These are phyloP conservation scores for Gopherus evgoodei DNA, from an alignment of 2,113 vertebrate genomes.

Conservation along the genomic window DNA sequence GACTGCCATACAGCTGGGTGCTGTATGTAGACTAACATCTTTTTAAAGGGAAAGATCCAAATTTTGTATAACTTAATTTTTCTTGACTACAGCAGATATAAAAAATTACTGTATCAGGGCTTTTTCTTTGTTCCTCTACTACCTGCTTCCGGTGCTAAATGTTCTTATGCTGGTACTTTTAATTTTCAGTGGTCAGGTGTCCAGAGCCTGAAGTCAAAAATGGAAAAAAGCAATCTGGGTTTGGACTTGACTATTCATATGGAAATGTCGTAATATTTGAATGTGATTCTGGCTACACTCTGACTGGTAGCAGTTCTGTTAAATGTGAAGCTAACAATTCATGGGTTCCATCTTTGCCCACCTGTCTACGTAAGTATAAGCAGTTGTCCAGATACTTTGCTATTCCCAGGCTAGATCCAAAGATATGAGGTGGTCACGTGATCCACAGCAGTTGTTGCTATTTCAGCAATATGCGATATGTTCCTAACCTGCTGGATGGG, in stretches of 20 bases:
- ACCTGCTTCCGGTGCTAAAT: background rate
- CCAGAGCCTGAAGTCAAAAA: slow-evolving; percentile 21
- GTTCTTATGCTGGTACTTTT: background rate
- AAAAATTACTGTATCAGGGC: background rate
- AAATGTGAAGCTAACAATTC: slow-evolving; percentile 35
- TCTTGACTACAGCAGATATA: no score
- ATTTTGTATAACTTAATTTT: no score
- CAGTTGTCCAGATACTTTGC: background rate
- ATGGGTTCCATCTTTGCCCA: slow-evolving; percentile 64
- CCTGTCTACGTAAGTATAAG: slow-evolving; percentile 65
- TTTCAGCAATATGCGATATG: no score
- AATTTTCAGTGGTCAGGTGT: slow-evolving; percentile 60
- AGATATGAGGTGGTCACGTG: no score
- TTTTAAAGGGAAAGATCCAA: no score
- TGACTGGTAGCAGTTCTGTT: background rate
- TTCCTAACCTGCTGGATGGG: no score
- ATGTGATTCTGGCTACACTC: slow-evolving; percentile 8
- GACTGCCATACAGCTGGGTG: no score
- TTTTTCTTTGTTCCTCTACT: rapidly evolving
- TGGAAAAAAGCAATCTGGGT: background rate
- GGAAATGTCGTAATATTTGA: background rate
- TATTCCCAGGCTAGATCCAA: no score
- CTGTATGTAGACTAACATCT: no score
- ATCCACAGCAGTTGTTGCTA: no score
- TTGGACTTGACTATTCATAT: background rate